These are phyloP conservation scores for Rissa tridactyla DNA, from an alignment of 2,113 vertebrate genomes.

Conservation along the genomic window DNA sequence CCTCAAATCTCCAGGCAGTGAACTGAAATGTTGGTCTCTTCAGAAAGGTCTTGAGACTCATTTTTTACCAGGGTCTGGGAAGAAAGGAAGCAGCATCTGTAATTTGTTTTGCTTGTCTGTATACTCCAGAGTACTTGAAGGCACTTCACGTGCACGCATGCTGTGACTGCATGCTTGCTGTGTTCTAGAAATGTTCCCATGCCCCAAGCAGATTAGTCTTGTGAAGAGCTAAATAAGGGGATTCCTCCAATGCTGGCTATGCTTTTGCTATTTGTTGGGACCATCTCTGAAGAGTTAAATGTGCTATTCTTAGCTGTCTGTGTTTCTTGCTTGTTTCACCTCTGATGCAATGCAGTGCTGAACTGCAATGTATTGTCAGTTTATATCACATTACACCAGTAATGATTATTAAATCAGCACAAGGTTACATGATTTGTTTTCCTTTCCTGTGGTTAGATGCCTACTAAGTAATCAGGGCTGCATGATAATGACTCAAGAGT, in stretches of 20 bases:
- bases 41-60: background rate
- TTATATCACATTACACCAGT: background rate
- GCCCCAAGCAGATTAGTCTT: background rate
- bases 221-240: background rate
- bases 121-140: background rate
- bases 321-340: background rate
- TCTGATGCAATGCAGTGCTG: constrained; percentile 38
- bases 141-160: background rate
- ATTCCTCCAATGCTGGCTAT: background rate
- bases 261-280: background rate
- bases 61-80: background rate
- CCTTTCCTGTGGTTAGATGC: constrained; percentile 1
- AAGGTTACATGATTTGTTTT: constrained; percentile 20
- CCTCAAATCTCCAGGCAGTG: background rate
- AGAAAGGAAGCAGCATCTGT: background rate
- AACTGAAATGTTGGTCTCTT: background rate
- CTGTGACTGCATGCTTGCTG: background rate
- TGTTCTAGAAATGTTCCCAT: background rate
- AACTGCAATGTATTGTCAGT: constrained; percentile 18
- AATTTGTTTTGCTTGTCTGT: background rate
- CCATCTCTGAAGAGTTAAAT: background rate
- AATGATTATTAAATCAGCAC: background rate
- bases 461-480: constrained; percentile 6
- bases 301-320: background rate
- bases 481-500: background rate